Evolutionary conservation across 1,140 invertebrate species (phyloP), one percentile per base, ranked within the genome.

Genomic region (Asbolus verrucosus): DNA sequence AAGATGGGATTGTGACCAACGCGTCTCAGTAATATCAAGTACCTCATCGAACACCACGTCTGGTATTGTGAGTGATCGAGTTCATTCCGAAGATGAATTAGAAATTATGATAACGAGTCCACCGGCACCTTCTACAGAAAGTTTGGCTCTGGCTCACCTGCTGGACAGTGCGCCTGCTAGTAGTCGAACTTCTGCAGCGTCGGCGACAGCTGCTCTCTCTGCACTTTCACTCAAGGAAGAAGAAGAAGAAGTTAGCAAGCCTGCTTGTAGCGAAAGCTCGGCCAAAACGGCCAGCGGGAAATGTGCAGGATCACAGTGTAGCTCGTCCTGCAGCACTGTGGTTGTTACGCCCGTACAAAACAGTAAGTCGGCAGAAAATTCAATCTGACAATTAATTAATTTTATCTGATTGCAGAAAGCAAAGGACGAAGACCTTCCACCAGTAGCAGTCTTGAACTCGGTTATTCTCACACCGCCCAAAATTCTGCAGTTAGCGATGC

Each of bases 41-140:
- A 94, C 93, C 27, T 96, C 94, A 68, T 97, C 95, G 1, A 97
- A 96, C 77, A 97, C 95, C 30, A 97, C 95, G 1, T 96, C 94
- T 3, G 95, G 95, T 41, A 97, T 97, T 69, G 95, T 96, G 6
- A 97, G 94, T 18, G 95, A 97, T 81, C 87, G 94, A 70, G 93
- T 97, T 43, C 94, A 96, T 80, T 96, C 94, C 59, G 91, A 97
- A 82, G 94, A 97, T 81, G 94, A 96, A 81, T 85, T 93, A 66
- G 93, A 95, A 83, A 93, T 92, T 33, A 91, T 91, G 87, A 91
- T 91, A 33, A 91, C 91, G 67, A 88, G 89, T 36, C 89, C 90
- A 11, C 89, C 89, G 14, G 89, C 88, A 38, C 87, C 89, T 6
- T 91, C 91, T 1, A 89, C 90, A 0, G 91, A 92, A 79, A 92